phyloP scores from a whole-genome alignment of 1,140 invertebrate species.

The Lepidurus arcticus region DNA sequence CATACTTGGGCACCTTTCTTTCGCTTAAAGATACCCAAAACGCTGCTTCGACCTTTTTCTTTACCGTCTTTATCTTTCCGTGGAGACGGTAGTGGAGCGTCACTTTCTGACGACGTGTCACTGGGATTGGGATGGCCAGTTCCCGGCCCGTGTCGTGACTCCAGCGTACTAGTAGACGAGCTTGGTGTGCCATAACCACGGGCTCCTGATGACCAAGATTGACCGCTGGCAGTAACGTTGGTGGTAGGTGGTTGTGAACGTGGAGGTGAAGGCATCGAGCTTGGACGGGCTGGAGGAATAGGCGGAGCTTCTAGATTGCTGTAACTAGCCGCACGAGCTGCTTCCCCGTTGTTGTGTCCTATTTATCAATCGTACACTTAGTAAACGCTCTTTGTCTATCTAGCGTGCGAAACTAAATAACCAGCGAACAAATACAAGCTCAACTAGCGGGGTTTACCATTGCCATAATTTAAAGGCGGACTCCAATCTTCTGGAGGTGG shows the following conservation, averaged over 20 bases:
- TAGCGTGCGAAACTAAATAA: neutral
- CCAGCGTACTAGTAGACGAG: neutral
- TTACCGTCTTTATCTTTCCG: conserved; percentile 38
- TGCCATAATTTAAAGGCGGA: conserved; percentile 2
- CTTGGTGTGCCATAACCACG: conserved; percentile 33
- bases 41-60: conserved; percentile 36
- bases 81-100: conserved; percentile 38
- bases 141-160: conserved; percentile 21
- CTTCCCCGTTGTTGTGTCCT: neutral
- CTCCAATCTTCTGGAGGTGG: conserved; percentile 22
- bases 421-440: conserved; percentile 20
- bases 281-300: conserved; percentile 38
- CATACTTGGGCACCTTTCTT: conserved; percentile 40
- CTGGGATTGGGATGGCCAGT: conserved; percentile 36
- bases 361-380: neutral
- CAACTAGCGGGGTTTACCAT: conserved; percentile 23
- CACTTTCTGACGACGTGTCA: conserved; percentile 41
- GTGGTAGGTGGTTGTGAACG: conserved; percentile 19
- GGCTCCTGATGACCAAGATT: conserved; percentile 30
- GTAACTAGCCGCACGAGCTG: neutral
- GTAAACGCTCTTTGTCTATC: neutral
- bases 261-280: conserved; percentile 37
- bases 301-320: conserved; percentile 32
- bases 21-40: conserved; percentile 39
- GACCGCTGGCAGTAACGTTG: conserved; percentile 31